Evolutionary conservation across 2,888 invertebrate genomes (phyloP), one percentile per base, ranked within the genome.

Genomic region (Diarsia rubi): DNA sequence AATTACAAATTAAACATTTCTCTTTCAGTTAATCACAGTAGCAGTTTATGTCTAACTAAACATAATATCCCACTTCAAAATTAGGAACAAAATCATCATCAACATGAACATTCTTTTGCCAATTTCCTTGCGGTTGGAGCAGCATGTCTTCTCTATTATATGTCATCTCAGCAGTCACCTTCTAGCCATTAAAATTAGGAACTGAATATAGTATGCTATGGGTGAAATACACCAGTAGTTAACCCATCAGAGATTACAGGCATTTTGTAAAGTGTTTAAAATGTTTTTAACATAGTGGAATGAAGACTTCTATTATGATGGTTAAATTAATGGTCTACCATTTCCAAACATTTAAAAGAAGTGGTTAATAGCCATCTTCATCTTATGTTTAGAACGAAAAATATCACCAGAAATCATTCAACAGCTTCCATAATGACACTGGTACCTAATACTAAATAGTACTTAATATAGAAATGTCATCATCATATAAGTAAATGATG

Each of bases 401-500:
- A 1, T n/a, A n/a, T 16, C 21, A 8, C 8, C 14, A 2, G 21
- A 1, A 19, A 31, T 16, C 16, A 57, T 47, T 14, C 21, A 21
- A 24, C 24, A 11, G 31, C 31, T 60, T 24, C 4, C 37, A 27
- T 45, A 19, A n/a, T n/a, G 24, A 27, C 11, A 24, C 11, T 24
- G 21, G 31, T 75, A 47, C 31, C n/a, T n/a, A n/a, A n/a, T 8
- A 9, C 3, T 42, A 49, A 69, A 69, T 57, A 49, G 14, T 19
- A 47, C 52, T 59, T 44, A 12, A n/a, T 31, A 68, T 16, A 75
- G 59, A 21, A 42, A 59, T 67, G 57, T 63, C 45, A 60, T 68
- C 64, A 78, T 59, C 49, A 64, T 37, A 45, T 52, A 67, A 59
- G 49, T 52, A 67, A 76, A 67, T 62, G 14, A 54, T 76, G 31